Base-by-base conservation (phyloP, 2,888 invertebrate species). In the Monopis laevigella region DNA sequence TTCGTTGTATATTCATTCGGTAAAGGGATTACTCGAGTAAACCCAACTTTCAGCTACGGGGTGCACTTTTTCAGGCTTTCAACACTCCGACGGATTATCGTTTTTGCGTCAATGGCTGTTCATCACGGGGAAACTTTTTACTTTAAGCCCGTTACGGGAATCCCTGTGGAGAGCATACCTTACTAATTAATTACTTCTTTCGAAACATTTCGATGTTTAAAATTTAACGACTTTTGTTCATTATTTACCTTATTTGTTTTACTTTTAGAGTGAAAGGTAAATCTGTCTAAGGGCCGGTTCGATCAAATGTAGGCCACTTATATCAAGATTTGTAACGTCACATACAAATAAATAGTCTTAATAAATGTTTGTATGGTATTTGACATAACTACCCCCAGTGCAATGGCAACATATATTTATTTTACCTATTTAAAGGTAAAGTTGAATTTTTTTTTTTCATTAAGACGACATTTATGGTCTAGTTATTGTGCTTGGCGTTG, bases 11-110 rank as follows among this genome's bases (percentile, higher is more conserved):
- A 29, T 32, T 17, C 32, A 32, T 17, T 32, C 17, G 32, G 12
- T 13, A 12, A 32, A 32, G n/a, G 32, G 32, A 32, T 65, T 65
- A 69, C 62, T 52, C 46, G 43, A 56, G 64, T 70, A 67, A 70
- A 64, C 62, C 58, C 55, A 56, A 62, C 62, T 65, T 66, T 63
- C 61, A 59, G 54, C 59, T 2, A 32, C 17, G 32, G 32, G 32
- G 32, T 32, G 57, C 57, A 59, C 56, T 62, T 65, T 67, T 66
- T 59, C 58, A 59, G 52, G 56, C 51, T 54, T 53, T 32, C 54
- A 54, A 54, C 55, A 50, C 52, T 50, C 48, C 54, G 56, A 57
- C 55, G 50, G 65, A 64, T 72, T 70, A 65, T 57, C 53, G 50
- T 51, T n/a, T n/a, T n/a, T 52, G 45, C 58, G 56, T 65, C 61